phyloP scores from a whole-genome alignment of 2,113 vertebrate genomes.

The Redunca redunca region DNA sequence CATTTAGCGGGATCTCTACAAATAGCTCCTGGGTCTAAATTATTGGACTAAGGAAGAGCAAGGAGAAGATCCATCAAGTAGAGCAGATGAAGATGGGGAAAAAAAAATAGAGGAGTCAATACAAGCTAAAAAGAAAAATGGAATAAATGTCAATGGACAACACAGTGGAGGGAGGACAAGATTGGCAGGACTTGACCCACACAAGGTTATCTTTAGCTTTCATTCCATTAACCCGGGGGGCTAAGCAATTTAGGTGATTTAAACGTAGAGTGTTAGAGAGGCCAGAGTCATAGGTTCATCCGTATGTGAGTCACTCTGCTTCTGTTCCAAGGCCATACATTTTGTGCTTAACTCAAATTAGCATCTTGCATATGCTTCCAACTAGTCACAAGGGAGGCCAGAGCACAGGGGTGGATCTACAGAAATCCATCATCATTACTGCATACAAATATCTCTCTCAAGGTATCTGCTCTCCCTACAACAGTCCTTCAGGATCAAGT shows the following conservation, averaged over 20 bases:
- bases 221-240: neutral
- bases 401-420: neutral
- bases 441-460: neutral
- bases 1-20: neutral
- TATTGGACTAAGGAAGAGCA: neutral
- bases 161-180: neutral
- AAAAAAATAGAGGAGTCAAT: neutral
- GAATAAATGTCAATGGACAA: neutral
- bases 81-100: neutral
- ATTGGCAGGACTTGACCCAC: neutral
- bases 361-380: neutral
- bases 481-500: neutral
- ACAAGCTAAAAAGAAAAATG: neutral
- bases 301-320: neutral
- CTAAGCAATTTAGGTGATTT: neutral
- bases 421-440: neutral
- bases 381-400: neutral
- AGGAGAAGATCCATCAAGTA: neutral
- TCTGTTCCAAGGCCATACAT: neutral
- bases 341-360: constrained; percentile 26
- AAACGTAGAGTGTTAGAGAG: neutral
- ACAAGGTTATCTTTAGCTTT: neutral
- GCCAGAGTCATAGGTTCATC: neutral
- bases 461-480: neutral
- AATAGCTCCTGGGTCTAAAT: neutral